Evolutionary conservation across 2,797 vertebrate species (phyloP).

Genomic region (Pipistrellus nathusii): DNA sequence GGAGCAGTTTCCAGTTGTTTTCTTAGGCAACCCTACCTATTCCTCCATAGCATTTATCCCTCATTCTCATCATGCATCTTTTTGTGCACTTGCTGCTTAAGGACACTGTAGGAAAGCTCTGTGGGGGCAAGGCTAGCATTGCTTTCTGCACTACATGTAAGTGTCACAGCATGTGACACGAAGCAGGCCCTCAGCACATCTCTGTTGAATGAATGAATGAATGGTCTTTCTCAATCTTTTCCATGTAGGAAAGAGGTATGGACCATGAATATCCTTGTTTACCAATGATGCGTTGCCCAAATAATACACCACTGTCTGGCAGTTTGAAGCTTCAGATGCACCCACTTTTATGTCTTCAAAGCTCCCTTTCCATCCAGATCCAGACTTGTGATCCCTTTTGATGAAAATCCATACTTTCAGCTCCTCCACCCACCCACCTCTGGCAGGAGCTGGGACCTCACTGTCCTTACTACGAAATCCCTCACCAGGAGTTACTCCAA

Average conservation of each 20-base stretch:
- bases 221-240: not conserved
- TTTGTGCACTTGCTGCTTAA: not conserved
- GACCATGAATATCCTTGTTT: not conserved
- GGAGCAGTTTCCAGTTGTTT: not conserved
- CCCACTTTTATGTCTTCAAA: not conserved
- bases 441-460: not conserved
- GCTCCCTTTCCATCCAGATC: not conserved
- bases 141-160: not conserved
- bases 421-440: not conserved
- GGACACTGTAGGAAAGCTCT: not conserved
- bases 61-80: not conserved
- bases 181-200: not conserved
- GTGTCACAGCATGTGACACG: not conserved
- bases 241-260: not conserved
- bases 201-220: conserved; percentile 45
- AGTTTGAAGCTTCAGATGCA: not conserved
- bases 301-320: not conserved
- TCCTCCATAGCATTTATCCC: not conserved
- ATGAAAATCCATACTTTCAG: not conserved
- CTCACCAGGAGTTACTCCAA: not conserved
- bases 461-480: conserved; percentile 20
- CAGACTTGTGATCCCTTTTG: not conserved
- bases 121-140: not conserved
- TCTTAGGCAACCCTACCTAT: not conserved
- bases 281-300: not conserved